A percentile compares a stretch with the other conserved stretches of the same genome.
Conservation (phyloP, 1,140 invertebrate species). For the Orussus abietinus region DNA sequence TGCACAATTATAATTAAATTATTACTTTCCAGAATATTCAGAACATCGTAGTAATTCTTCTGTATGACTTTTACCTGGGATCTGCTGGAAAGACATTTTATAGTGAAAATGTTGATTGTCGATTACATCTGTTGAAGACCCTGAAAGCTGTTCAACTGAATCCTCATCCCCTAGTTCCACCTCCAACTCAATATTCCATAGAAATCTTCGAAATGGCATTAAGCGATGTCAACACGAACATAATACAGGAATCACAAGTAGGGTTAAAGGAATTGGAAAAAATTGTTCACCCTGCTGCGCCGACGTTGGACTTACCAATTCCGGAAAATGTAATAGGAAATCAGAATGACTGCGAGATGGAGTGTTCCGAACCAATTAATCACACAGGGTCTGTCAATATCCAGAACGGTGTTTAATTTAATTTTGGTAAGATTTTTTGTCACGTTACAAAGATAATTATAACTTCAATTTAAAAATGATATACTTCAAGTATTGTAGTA, state of each 20-base stretch:
- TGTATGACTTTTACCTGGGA: conserved; percentile 31
- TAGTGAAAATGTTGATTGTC: conserved; percentile 25
- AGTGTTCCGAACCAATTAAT: no score
- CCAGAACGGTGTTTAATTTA: conserved; percentile 6
- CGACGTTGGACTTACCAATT: conserved; percentile 25
- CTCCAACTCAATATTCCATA: conserved; percentile 30
- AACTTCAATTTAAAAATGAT: background rate
- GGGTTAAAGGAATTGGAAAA: conserved; percentile 33
- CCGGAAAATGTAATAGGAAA: background rate
- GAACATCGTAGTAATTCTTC: conserved; percentile 22
- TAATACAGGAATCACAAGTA: conserved; percentile 31
- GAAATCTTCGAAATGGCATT: conserved; percentile 36
- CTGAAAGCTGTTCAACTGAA: conserved; percentile 32
- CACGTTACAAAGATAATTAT: background rate
- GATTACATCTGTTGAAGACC: conserved; percentile 30
- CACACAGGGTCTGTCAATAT: no score
- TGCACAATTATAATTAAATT: background rate
- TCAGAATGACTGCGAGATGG: no score
- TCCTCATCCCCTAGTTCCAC: conserved; percentile 26
- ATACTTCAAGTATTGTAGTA: background rate
- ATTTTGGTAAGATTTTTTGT: conserved; percentile 16
- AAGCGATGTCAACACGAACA: conserved; percentile 25
- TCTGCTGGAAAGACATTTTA: conserved; percentile 26
- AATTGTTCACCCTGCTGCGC: conserved; percentile 35
- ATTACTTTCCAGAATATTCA: conserved; percentile 29